Percentiles rank a stretch among this genome's conserved stretches.
Evolutionary conservation across 2,888 invertebrate genomes (phyloP).

Genomic region (Cryptocheilus praepositus): DNA sequence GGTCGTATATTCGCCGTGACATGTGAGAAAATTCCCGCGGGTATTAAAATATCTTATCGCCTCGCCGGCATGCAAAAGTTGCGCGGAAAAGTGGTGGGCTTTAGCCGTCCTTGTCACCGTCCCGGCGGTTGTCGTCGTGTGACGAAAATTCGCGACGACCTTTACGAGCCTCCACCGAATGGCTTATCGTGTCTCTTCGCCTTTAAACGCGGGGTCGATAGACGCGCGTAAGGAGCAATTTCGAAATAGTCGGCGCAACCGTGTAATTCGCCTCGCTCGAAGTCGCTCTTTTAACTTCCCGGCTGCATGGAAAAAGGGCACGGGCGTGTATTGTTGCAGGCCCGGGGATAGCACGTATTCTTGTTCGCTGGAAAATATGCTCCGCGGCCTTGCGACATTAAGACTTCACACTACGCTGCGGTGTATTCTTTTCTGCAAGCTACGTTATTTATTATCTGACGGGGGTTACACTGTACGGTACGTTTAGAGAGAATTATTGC

Average conservation of each 20-base stretch:
- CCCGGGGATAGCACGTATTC: too few species aligned
- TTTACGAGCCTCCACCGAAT: constrained; percentile 22
- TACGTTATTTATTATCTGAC: constrained; percentile 17
- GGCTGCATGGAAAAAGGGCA: too few species aligned
- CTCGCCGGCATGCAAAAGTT: constrained; percentile 1
- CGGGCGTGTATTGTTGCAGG: too few species aligned
- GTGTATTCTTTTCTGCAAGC: too few species aligned
- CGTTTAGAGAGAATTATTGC: too few species aligned
- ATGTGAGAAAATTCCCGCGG: constrained; percentile 41
- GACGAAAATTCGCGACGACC: constrained; percentile 16
- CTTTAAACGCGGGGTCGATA: constrained; percentile 17
- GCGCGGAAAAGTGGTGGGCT: background rate
- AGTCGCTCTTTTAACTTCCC: too few species aligned
- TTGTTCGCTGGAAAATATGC: too few species aligned
- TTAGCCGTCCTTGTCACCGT: background rate
- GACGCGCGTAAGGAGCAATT: constrained; percentile 11
- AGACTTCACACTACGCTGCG: too few species aligned
- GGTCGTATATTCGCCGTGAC: constrained; percentile 46
- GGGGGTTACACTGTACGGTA: background rate
- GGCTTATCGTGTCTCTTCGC: background rate
- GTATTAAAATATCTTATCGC: constrained; percentile 51
- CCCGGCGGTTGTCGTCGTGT: constrained; percentile 11
- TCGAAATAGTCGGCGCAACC: background rate
- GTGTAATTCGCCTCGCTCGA: too few species aligned
- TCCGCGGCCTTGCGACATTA: too few species aligned